phyloP scores from a whole-genome alignment of 2,113 vertebrate species.

The Galbula dea region DNA sequence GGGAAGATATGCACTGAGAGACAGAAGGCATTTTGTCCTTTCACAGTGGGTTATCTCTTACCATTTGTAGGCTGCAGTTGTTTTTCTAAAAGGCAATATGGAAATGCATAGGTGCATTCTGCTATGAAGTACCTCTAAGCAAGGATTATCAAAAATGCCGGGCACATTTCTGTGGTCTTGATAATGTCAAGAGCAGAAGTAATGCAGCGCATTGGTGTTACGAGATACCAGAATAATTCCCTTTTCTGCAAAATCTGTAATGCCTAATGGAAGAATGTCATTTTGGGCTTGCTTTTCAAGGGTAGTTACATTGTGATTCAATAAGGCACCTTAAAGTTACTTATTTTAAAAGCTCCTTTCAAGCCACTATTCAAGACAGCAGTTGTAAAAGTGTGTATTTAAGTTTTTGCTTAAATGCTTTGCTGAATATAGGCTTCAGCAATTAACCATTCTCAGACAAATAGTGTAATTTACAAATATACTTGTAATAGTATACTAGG shows the following conservation, averaged over 20 bases:
- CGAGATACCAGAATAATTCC: background rate
- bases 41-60: slow-evolving; percentile 4
- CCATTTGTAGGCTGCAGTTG: background rate
- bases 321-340: background rate
- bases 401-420: background rate
- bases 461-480: background rate
- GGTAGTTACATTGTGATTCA: background rate
- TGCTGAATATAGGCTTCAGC: background rate
- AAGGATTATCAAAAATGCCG: slow-evolving; percentile 40
- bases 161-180: slow-evolving; percentile 2
- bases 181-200: background rate
- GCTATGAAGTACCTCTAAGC: background rate
- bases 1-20: background rate
- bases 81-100: background rate
- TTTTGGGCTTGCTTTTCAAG: background rate
- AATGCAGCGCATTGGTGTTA: background rate
- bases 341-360: background rate
- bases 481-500: background rate
- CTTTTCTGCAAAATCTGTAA: background rate
- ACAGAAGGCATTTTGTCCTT: slow-evolving; percentile 14
- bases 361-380: background rate
- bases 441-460: background rate
- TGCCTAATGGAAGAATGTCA: background rate
- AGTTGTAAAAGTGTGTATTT: background rate
- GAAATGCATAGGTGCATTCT: background rate